Percentiles rank a stretch among this genome's conserved stretches.
phyloP scores from a whole-genome alignment of 2,113 vertebrate species.

The Microcebus tavaratra region DNA sequence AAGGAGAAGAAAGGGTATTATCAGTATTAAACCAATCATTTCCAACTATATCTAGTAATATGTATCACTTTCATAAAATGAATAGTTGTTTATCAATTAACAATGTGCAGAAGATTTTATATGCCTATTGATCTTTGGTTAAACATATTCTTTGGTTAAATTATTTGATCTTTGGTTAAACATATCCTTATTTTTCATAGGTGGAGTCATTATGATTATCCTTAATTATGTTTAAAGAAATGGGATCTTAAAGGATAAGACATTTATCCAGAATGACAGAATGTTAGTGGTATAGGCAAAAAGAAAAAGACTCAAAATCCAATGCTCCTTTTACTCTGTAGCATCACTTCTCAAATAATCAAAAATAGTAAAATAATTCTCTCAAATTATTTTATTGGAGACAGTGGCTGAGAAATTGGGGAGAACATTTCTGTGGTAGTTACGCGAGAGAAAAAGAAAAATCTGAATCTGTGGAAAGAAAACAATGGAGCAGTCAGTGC shows the following conservation, averaged over 20 bases:
- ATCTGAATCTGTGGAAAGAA: background rate
- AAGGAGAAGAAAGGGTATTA: background rate
- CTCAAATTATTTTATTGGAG: no score
- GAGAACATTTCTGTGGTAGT: background rate
- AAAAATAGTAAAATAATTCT: background rate
- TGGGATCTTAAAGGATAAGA: background rate
- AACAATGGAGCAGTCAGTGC: rapidly evolving
- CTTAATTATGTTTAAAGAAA: background rate
- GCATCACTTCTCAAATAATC: background rate
- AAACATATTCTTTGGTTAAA: background rate
- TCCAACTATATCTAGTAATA: background rate
- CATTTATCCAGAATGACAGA: background rate
- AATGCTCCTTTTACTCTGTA: background rate
- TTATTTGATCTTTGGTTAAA: background rate
- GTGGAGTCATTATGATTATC: background rate
- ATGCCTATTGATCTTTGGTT: background rate
- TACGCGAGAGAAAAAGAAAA: background rate
- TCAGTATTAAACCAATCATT: background rate
- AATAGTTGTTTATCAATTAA: background rate
- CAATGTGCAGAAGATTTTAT: background rate
- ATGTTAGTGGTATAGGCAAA: background rate
- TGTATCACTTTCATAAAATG: background rate
- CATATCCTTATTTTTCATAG: background rate
- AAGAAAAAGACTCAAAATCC: background rate
- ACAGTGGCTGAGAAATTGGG: background rate